Base-by-base conservation (phyloP, 2,113 vertebrate genomes). In the Strix uralensis region DNA sequence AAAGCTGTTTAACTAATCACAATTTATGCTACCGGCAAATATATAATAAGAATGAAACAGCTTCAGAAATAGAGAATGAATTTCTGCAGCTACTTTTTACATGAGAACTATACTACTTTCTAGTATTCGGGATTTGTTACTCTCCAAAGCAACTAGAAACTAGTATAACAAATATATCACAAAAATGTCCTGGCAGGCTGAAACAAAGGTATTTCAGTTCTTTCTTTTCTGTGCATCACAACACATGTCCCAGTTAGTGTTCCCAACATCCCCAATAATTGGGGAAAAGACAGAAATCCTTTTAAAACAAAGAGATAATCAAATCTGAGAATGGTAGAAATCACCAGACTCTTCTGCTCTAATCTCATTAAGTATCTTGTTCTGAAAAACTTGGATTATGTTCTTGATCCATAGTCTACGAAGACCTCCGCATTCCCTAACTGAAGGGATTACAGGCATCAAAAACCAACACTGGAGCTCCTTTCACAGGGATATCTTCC, bases 241-340 rank as follows among this genome's bases (percentile, higher is more conserved):
- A 46, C 3, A 7, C 15, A 51, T 0, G 0, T 49, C 82, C 36
- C 29, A 77, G 12, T 55, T 67, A 32, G 14, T 1, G 1, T 70
- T 88, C 52, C 54, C 40, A 86, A 29, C 17, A 49, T 11, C 12
- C 13, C 13, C 18, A 74, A 42, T 58, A 86, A 78, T 0, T 36
- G 11, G 14, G 12, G 6, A 89, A 81, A 21, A n/a, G 14, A 52
- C 74, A 92, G 58, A 90, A 91, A 58, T 47, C 23, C 29, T 70
- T 51, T 63, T 81, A 63, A 86, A 90, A 86, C 18, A 55, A 58
- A 52, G 46, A 5, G 0, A 34, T 16, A n/a, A 52, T 30, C 6
- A 77, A 66, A 93, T 47, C n/a, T 38, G 49, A 78, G 30, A 66
- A 81, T 15, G 8, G 47, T 61, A n/a, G 10, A 51, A 66, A 34